Base-by-base conservation (phyloP, 2,797 vertebrate species). In the Tachyglossus aculeatus region DNA sequence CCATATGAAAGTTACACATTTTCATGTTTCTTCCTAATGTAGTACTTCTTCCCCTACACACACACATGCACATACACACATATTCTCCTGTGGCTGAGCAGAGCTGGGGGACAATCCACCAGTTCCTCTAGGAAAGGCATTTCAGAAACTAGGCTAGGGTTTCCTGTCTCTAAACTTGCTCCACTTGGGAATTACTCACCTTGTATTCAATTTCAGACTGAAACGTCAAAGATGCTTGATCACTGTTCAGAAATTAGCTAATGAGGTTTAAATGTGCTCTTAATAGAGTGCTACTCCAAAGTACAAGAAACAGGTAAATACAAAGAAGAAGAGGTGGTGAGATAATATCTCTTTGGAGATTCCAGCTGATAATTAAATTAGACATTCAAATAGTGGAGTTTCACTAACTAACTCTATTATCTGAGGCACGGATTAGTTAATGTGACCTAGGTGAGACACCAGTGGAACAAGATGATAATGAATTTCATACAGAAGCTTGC, bases 351-450 rank as follows among this genome's bases (percentile, higher is more conserved):
- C 51, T 77, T 69, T 5, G 74, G 74, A 79, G 59, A 83, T 71
- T 79, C 47, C 22, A 83, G 41, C 51, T 77, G 19, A 66, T 68
- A 86, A 83, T 86, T 87, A 84, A 80, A 81, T 63, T 18, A 2
- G 16, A 71, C 34, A 68, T 53, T 39, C 77, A 86, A 88, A 87
- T 84, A 69, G 70, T 32, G 56, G 80, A 19, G 63, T 81, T 85
- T 84, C 68, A 77, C 21, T 4, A 19, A 64, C 77, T 80, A 19
- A 64, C 77, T 80, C 57, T 81, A 9, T 77, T 84, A 66, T 54
- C 40, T 74, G 51, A 77, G 59, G 70, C 58, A 39, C 29, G 29
- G n/a, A 60, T 82, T 84, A 61, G 45, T 52, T 70, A 58, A 83
- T 71, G 44, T 83, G 81, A 84, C 34, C 64, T 78, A 58, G 67